Evolutionary conservation across 2,113 vertebrate genomes (phyloP).

Genomic region (Hydrolagus affinis): DNA sequence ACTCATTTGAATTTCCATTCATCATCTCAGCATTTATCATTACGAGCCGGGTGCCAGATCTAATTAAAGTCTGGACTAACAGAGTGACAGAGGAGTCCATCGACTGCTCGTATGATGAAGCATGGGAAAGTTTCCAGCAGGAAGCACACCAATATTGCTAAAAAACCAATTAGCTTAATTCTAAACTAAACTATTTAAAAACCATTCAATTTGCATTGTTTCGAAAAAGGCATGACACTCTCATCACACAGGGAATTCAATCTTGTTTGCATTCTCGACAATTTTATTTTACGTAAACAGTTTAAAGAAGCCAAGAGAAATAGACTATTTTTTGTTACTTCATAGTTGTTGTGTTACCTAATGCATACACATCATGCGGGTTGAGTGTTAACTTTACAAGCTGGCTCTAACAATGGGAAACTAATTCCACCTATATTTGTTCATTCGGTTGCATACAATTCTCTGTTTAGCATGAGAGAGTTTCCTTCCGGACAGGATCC

Average conservation of each 20-base stretch:
- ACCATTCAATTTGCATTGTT: slow-evolving; percentile 31
- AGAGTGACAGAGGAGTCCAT: slow-evolving; percentile 72
- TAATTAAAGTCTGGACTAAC: slow-evolving; percentile 95
- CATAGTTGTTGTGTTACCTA: not conserved
- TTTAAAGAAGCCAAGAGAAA: not conserved
- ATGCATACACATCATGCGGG: not conserved
- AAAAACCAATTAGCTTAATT: slow-evolving; percentile 84
- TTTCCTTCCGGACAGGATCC: not conserved
- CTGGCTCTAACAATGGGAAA: not conserved
- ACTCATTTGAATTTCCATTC: slow-evolving; percentile 94
- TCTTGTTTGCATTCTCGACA: not conserved
- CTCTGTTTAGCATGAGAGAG: not conserved
- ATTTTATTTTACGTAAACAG: not conserved
- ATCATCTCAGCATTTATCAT: slow-evolving; percentile 92
- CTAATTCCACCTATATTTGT: not conserved
- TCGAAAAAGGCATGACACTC: not conserved
- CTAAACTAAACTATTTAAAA: slow-evolving; percentile 71
- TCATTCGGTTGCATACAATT: not conserved
- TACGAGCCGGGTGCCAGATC: slow-evolving; percentile 86
- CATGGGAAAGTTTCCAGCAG: slow-evolving; percentile 68
- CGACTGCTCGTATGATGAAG: slow-evolving; percentile 59
- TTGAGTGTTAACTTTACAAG: not conserved
- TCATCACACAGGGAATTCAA: not conserved
- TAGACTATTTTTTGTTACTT: not conserved
- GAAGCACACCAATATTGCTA: slow-evolving; percentile 72